A percentile compares a stretch with the other conserved stretches of the same genome.
phyloP scores from a whole-genome alignment of 2,113 vertebrate genomes.

The Tachuris rubrigastra region DNA sequence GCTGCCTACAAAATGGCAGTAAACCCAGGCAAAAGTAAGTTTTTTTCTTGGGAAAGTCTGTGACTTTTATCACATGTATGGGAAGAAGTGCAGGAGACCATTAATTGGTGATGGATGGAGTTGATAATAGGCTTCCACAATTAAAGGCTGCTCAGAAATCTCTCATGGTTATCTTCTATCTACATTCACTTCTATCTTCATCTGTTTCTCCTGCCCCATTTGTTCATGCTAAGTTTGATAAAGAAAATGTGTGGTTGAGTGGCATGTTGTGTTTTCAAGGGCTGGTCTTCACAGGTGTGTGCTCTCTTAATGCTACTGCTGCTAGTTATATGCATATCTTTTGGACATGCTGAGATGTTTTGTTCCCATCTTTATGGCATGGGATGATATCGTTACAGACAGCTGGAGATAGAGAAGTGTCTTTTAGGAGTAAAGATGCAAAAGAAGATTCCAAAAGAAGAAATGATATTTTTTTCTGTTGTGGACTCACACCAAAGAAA shows the following conservation, averaged over 20 bases:
- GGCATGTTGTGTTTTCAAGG: neutral
- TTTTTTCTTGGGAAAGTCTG: neutral
- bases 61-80: rapidly evolving
- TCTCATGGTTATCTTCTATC: neutral
- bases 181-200: neutral
- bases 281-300: neutral
- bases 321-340: neutral
- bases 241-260: neutral
- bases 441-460: neutral
- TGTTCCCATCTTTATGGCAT: neutral
- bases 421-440: neutral
- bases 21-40: neutral
- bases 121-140: neutral
- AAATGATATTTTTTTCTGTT: neutral
- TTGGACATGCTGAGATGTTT: neutral
- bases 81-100: neutral
- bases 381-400: neutral
- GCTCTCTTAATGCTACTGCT: neutral
- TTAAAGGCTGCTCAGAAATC: neutral
- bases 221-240: neutral
- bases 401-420: neutral
- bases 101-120: neutral
- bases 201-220: neutral
- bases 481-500: neutral
- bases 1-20: neutral